Conservation (phyloP, 2,797 vertebrate species). For the Babyrousa celebensis region DNA sequence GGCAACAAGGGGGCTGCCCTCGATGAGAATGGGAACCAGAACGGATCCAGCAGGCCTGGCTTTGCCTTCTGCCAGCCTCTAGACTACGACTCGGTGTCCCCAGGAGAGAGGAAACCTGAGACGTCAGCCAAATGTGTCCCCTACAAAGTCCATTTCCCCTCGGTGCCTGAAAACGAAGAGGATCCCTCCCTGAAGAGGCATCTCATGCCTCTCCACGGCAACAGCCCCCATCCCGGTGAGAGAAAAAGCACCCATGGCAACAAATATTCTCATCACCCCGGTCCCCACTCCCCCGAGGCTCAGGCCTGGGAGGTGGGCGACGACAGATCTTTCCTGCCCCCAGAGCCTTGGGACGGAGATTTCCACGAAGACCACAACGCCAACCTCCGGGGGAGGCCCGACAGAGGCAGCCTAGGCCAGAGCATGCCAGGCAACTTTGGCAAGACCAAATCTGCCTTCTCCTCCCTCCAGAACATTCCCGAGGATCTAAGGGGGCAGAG, state of each 20-base stretch:
- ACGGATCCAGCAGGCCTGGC: conserved; percentile 83
- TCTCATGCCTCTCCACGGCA: conserved; percentile 21
- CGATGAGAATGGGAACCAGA: conserved; percentile 94
- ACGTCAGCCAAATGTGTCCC: conserved; percentile 85
- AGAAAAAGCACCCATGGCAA: conserved; percentile 83
- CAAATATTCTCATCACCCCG: conserved; percentile 70
- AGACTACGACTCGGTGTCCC: conserved; percentile 63
- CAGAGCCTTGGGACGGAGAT: conserved; percentile 86
- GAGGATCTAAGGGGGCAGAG: conserved; percentile 90
- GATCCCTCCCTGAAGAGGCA: conserved; percentile 71
- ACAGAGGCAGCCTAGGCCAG: conserved; percentile 83
- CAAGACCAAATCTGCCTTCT: conserved; percentile 85
- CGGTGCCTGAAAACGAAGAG: conserved; percentile 80
- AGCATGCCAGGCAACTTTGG: conserved; percentile 76
- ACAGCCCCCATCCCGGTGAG: conserved; percentile 74
- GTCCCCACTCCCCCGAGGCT: conserved; percentile 75
- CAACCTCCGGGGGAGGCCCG: conserved; percentile 68
- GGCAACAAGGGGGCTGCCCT: conserved; percentile 46
- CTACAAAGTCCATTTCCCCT: conserved; percentile 88
- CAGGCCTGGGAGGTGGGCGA: conserved; percentile 87
- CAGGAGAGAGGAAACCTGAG: conserved; percentile 89
- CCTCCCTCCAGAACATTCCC: conserved; percentile 89
- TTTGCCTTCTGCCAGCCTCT: conserved; percentile 87
- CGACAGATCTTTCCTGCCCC: conserved; percentile 81
- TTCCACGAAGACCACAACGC: conserved; percentile 86